These are phyloP conservation scores for Aurelia sp. DNA, from an alignment of 30 jellyfish, hydroid and myxozoan genomes.

Conservation along the genomic window DNA sequence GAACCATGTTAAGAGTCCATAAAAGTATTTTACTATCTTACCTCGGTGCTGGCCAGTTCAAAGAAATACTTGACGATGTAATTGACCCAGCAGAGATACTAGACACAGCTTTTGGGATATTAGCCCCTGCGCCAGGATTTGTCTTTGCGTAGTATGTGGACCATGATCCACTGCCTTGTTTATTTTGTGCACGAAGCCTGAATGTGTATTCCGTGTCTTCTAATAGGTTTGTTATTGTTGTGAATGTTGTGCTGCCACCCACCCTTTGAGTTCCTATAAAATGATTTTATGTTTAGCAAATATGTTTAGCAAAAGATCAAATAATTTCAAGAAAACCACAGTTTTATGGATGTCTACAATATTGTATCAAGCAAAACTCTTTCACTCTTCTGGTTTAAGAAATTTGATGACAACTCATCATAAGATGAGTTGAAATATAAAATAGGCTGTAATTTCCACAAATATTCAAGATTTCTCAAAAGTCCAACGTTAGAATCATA, in stretches of 20 bases:
- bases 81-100: slow-evolving; percentile 49
- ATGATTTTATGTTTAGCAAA: neutral
- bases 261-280: slow-evolving; percentile 21
- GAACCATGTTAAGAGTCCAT: too few species aligned
- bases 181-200: slow-evolving; percentile 78
- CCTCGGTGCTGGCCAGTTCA: slow-evolving; percentile 84
- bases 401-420: too few species aligned
- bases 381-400: too few species aligned
- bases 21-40: neutral
- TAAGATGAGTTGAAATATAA: too few species aligned
- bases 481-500: too few species aligned
- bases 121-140: slow-evolving; percentile 12
- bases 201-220: slow-evolving; percentile 69
- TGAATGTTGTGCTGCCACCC: slow-evolving; percentile 27
- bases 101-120: slow-evolving; percentile 48
- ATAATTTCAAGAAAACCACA: too few species aligned
- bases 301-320: too few species aligned
- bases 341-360: too few species aligned
- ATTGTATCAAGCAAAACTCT: too few species aligned
- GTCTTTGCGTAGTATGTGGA: slow-evolving; percentile 19
- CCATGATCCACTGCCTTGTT: slow-evolving; percentile 70
- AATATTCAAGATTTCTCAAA: too few species aligned
- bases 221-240: slow-evolving; percentile 35
- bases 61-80: slow-evolving; percentile 53
- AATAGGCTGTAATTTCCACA: too few species aligned